Conservation (phyloP, 2,797 vertebrate genomes). For the Moxostoma hubbsi region DNA sequence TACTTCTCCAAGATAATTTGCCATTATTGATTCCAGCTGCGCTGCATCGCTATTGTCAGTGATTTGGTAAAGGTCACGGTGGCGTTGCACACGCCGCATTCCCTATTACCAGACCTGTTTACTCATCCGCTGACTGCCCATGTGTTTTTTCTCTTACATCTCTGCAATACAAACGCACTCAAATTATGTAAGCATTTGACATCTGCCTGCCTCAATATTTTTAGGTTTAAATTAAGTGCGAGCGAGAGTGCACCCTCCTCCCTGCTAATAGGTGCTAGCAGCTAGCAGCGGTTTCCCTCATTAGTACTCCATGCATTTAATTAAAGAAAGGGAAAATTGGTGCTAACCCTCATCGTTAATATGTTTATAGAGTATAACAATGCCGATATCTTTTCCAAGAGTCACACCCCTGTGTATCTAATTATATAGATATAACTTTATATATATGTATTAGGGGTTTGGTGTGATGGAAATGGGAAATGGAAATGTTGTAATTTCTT, state of each 20-base stretch:
- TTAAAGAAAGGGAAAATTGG: slow-evolving; percentile 97
- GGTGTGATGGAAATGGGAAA: too few species aligned
- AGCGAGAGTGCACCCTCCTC: slow-evolving; percentile 88
- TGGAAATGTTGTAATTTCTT: too few species aligned
- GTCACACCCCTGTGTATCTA: slow-evolving; percentile 96
- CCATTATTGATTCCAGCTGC: slow-evolving; percentile 75
- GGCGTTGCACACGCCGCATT: slow-evolving; percentile 49
- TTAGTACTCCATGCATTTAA: slow-evolving; percentile 97
- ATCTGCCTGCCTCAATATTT: slow-evolving; percentile 91
- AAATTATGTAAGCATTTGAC: slow-evolving; percentile 92
- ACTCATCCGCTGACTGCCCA: slow-evolving; percentile 47
- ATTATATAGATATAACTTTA: slow-evolving; percentile 76
- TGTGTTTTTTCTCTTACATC: slow-evolving; percentile 68
- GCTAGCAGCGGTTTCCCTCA: slow-evolving; percentile 97
- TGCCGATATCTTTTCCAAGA: slow-evolving; percentile 96
- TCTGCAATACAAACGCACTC: slow-evolving; percentile 79
- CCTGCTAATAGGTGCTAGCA: slow-evolving; percentile 97
- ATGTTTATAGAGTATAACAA: slow-evolving; percentile 96
- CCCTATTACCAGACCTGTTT: slow-evolving; percentile 58
- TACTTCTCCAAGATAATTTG: slow-evolving; percentile 74
- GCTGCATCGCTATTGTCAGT: slow-evolving; percentile 74
- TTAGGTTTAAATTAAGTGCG: slow-evolving; percentile 92
- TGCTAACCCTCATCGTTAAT: slow-evolving; percentile 96
- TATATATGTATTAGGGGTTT: too few species aligned
- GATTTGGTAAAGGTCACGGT: slow-evolving; percentile 78